phyloP scores from a whole-genome alignment of 2,797 vertebrate species.

The Chrysolophus pictus region DNA sequence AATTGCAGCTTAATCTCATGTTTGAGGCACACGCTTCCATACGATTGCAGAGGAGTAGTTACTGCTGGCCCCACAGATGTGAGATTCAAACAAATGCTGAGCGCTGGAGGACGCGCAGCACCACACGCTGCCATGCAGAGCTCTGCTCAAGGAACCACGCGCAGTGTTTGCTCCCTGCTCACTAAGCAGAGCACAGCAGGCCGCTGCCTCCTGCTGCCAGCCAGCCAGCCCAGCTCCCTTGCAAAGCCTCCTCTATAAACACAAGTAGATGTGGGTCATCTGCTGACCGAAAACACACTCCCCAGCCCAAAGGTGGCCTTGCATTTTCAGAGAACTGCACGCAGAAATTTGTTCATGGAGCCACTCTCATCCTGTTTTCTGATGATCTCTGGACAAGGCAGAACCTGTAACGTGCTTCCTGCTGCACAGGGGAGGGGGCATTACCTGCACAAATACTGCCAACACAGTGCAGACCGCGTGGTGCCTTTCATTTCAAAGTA shows the following conservation, averaged over 20 bases:
- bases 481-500: constrained; percentile 4
- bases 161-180: background rate
- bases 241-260: rapidly evolving
- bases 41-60: background rate
- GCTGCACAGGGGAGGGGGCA: background rate
- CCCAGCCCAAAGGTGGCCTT: background rate
- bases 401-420: rapidly evolving
- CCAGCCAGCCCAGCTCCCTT: background rate
- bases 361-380: background rate
- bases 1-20: background rate
- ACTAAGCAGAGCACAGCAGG: rapidly evolving
- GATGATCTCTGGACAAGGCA: background rate
- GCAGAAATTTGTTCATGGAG: background rate
- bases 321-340: background rate
- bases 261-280: rapidly evolving
- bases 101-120: rapidly evolving
- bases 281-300: background rate
- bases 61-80: background rate
- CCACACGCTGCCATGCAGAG: rapidly evolving
- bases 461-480: background rate
- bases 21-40: background rate
- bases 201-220: rapidly evolving
- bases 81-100: background rate
- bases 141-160: rapidly evolving
- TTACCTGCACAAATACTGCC: background rate